A percentile compares a stretch with the other conserved stretches of the same genome.
Conservation (phyloP, 2,888 invertebrate genomes). For the Temnothorax unifasciatus region DNA sequence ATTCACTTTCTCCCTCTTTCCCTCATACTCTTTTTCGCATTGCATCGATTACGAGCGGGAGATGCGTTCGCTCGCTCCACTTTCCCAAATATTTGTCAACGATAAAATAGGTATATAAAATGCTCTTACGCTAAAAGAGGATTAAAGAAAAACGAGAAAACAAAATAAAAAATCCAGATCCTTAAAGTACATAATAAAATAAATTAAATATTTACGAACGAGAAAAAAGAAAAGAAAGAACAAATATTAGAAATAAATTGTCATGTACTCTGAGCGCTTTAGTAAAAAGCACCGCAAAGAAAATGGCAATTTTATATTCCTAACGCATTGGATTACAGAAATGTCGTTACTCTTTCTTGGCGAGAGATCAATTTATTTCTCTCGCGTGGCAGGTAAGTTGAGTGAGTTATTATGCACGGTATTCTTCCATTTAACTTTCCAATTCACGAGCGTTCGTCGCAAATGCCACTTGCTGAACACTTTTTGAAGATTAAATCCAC, state of each 20-base stretch:
- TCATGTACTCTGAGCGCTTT: not conserved
- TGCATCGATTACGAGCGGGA: not conserved
- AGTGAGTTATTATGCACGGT: slow-evolving; percentile 37
- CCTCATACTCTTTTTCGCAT: not conserved
- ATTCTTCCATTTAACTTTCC: slow-evolving; percentile 50
- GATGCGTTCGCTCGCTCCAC: not conserved
- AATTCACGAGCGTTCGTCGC: slow-evolving; percentile 10
- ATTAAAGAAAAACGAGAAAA: not conserved
- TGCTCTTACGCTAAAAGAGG: not conserved
- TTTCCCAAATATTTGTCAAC: not conserved
- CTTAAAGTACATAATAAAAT: not conserved
- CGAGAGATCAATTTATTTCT: slow-evolving; percentile 33
- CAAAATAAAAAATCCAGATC: not conserved
- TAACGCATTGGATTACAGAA: not conserved
- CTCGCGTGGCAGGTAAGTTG: not conserved
- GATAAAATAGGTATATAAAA: not conserved
- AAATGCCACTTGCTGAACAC: slow-evolving; percentile 40
- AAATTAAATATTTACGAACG: not conserved
- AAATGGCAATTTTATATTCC: not conserved
- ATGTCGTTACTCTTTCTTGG: not conserved
- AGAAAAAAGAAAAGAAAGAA: not conserved
- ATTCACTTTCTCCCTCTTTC: slow-evolving; percentile 46
- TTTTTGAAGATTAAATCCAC: slow-evolving; percentile 33
- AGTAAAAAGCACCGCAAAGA: not conserved
- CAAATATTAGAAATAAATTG: not conserved